Base-by-base conservation (phyloP, 2,888 invertebrate genomes). In the Argyra leucocephala region DNA sequence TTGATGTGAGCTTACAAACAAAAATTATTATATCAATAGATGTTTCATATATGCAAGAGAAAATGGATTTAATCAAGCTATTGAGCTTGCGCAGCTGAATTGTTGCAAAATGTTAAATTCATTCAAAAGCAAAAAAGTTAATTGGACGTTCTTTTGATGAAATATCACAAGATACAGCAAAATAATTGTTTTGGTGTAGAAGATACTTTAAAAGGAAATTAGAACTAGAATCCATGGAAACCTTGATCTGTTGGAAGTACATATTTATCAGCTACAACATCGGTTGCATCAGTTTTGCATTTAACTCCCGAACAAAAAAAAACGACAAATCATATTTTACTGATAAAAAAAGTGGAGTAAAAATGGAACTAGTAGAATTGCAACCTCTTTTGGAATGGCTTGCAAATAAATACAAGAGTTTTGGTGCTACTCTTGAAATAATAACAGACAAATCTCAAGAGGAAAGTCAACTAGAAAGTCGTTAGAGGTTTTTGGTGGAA, bases 41-140 rank as follows among this genome's bases (percentile, higher is more conserved):
- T 81, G 96, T 99, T 64, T 98, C 98, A 0, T 99, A 99, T 79
- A 99, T 79, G 99, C 99, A 57, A 99, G 99, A 12, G 99, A 99
- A 82, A 99, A 99, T 79, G 99, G 99, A 65, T 99, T 99, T 83
- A 99, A 99, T 82, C 99, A 99, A 80, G 99, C 99, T 69, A 99
- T 99, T 73, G 99, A 99, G 83, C 82, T 99, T 74, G 96, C 99
- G n/a, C 99, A 0, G 96, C 98, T 0, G 99, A 99, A 83, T 94
- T 97, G 21, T 83, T 99, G 72, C 95, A 96, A 77, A 98, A 99
- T 80, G 99, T 99, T 67, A 99, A 99, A 84, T 99, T 99, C 76
- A 98, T 99, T 73, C 99, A 99, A 82, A n/a, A n/a, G 99, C 99
- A 82, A 99, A 99, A 84, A 99, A 99, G 83, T 87, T 99, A 67